These are phyloP conservation scores for Caenorhabditis brenneri DNA, from an alignment of 1,140 invertebrate species.

Conservation along the genomic window DNA sequence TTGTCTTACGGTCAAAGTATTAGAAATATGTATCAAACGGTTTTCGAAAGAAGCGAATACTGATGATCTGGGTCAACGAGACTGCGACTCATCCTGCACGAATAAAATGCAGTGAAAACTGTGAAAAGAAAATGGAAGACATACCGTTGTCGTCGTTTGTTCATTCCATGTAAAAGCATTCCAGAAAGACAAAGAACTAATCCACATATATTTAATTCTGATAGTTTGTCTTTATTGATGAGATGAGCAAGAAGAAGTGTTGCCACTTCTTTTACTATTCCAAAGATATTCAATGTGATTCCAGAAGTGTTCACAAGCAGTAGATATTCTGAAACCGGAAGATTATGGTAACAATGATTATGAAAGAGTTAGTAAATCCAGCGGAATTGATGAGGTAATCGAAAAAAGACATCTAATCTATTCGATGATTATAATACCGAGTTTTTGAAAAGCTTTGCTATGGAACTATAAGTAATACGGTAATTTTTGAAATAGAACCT, in stretches of 20 bases:
- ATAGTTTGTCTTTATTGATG: conserved; percentile 84
- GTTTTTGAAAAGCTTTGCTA: no score
- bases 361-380: no score
- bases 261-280: conserved; percentile 95
- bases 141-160: conserved; percentile 43
- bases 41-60: conserved; percentile 29
- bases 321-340: conserved; percentile 81
- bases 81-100: conserved; percentile 8
- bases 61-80: neutral
- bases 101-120: conserved; percentile 74
- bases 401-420: no score
- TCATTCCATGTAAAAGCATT: conserved; percentile 83
- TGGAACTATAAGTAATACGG: no score
- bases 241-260: conserved; percentile 84
- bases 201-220: conserved; percentile 82
- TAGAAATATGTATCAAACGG: conserved; percentile 70
- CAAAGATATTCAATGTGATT: conserved; percentile 90
- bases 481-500: no score
- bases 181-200: conserved; percentile 85
- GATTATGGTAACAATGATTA: no score
- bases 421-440: no score
- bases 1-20: conserved; percentile 71
- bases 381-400: no score
- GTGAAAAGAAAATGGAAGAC: conserved; percentile 69
- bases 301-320: conserved; percentile 93